phyloP scores from a whole-genome alignment of 2,113 vertebrate species.

The Anser cygnoides region DNA sequence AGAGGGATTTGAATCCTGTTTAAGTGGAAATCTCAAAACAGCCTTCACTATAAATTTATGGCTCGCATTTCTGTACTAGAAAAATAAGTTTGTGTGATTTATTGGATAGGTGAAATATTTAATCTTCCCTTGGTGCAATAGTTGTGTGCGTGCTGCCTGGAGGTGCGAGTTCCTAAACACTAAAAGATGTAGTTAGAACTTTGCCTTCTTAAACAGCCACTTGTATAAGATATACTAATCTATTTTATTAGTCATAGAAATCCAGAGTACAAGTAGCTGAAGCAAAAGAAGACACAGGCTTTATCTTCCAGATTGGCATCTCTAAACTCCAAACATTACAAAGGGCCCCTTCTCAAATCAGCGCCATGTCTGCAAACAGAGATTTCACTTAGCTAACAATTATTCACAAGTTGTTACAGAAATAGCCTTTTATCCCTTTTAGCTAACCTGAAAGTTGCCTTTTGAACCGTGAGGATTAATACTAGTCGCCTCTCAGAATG shows the following conservation, averaged over 20 bases:
- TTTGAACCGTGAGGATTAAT: not conserved
- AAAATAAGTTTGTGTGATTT: not conserved
- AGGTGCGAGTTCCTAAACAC: not conserved
- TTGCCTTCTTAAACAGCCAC: not conserved
- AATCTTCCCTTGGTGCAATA: not conserved
- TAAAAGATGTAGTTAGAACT: not conserved
- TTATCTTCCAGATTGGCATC: not conserved
- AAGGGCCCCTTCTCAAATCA: not conserved
- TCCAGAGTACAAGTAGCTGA: not conserved
- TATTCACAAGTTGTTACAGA: not conserved
- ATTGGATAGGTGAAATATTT: not conserved
- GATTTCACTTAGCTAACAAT: not conserved
- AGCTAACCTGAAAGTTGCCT: not conserved
- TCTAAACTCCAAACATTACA: not conserved
- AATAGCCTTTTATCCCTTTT: not conserved
- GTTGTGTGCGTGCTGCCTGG: accelerated
- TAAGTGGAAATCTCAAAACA: not conserved
- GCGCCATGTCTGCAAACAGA: too few species aligned
- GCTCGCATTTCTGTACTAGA: not conserved
- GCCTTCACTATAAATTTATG: not conserved
- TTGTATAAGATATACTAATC: not conserved
- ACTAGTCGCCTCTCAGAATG: not conserved
- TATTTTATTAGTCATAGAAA: not conserved
- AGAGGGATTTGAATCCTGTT: not conserved
- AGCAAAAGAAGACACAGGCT: not conserved